Evolutionary conservation across 2,888 invertebrate genomes (phyloP), one percentile per base, ranked within the genome.

Genomic region (Scaptomyza caliginosa): DNA sequence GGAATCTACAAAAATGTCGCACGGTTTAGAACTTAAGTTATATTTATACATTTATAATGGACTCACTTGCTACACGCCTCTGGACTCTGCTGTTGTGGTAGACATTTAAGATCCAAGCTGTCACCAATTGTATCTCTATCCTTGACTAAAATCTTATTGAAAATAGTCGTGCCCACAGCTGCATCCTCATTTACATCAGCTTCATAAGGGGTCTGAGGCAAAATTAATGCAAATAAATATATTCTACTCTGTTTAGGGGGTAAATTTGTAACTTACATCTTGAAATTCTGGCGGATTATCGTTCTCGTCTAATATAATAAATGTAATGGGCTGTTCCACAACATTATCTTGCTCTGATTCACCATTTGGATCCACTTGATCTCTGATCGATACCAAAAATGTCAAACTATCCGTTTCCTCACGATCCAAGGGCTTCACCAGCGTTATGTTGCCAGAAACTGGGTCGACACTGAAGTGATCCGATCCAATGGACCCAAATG

Each of bases 281-380:
- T 93, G 93, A 91, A 96, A 96, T 58, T 93, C 93, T 6, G 97
- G 97, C 28, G 96, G 93, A 91, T 97, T 97, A 89, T 98, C 97
- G 89, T 98, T 97, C 85, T 96, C 96, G 88, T 98, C 97, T 8
- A 96, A 92, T 13, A 98, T 94, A 65, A 97, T 96, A 64, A 97
- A 95, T 26, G 95, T 95, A 40, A 96, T 95, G 3, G 96, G 95
- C 7, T 95, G 94, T 76, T 94, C 93, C 11, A 96, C 95, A 64
- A 96, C 92, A 90, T 96, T 96, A 76, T 95, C 93, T 52, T 93
- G 93, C 11, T 93, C 93, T 10, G 94, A 93, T 67, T 93, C 92
- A 21, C 92, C 92, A 62, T 92, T 92, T 11, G 91, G 92, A 42
- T 93, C 92, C 2, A 95, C 94, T 72, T 94, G 93, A 88, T 96